These are phyloP conservation scores for Craseonycteris thonglongyai DNA, from an alignment of 2,113 vertebrate species.

Conservation along the genomic window DNA sequence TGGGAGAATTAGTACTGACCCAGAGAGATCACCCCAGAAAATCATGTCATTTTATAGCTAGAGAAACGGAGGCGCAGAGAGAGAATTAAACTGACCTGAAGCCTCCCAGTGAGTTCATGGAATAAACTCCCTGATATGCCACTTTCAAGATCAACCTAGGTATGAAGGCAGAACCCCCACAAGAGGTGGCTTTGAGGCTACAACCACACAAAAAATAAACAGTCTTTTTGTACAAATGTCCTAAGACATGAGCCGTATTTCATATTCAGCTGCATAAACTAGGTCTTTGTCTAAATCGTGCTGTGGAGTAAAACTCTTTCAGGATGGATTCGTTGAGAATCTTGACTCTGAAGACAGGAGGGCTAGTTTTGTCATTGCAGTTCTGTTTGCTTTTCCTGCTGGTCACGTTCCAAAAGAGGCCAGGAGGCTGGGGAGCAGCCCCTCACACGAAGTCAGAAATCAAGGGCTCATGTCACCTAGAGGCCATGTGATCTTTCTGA, in stretches of 20 bases:
- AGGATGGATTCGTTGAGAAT: slow-evolving; percentile 28
- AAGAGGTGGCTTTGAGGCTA: background rate
- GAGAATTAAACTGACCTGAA: background rate
- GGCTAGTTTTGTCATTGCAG: background rate
- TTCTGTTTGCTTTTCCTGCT: background rate
- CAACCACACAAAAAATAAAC: slow-evolving; percentile 24
- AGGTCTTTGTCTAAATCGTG: slow-evolving; percentile 31
- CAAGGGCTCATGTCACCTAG: background rate
- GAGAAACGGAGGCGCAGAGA: background rate
- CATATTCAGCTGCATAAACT: slow-evolving; percentile 48
- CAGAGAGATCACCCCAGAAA: background rate
- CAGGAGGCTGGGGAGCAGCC: background rate
- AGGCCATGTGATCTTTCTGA: background rate
- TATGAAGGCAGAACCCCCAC: background rate
- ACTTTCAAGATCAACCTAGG: background rate
- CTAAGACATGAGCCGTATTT: slow-evolving; percentile 52
- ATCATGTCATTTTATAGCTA: background rate
- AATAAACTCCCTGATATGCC: background rate
- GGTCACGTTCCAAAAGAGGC: background rate
- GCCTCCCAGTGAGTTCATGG: background rate
- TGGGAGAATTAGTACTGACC: background rate
- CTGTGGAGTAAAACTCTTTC: background rate
- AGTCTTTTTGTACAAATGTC: slow-evolving; percentile 47
- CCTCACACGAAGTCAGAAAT: background rate
- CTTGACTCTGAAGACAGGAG: background rate